These are phyloP conservation scores for Muntiacus muntjak DNA, from an alignment of 2,113 vertebrate genomes.

Conservation along the genomic window DNA sequence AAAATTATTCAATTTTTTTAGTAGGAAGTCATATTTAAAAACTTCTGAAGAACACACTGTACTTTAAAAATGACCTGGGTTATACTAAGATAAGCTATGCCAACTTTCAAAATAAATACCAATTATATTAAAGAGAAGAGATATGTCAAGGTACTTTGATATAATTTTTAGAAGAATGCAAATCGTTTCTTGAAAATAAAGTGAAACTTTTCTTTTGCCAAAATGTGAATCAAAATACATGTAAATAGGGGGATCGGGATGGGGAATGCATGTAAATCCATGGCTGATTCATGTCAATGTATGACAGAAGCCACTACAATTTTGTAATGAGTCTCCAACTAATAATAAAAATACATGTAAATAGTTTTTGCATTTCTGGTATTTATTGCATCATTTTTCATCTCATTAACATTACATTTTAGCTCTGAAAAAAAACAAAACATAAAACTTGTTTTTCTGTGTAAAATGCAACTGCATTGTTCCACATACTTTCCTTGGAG, in stretches of 20 bases:
- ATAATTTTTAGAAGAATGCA: background rate
- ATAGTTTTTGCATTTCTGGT: background rate
- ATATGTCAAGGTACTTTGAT: background rate
- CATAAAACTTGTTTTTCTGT: background rate
- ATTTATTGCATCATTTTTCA: background rate
- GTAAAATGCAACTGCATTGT: background rate
- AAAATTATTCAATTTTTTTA: background rate
- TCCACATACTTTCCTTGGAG: background rate
- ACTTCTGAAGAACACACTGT: background rate
- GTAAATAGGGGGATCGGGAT: background rate
- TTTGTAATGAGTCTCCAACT: too few species aligned
- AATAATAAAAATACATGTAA: background rate
- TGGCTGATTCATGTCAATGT: too few species aligned
- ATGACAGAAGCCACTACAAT: too few species aligned
- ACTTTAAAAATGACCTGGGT: background rate
- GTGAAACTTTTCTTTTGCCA: background rate
- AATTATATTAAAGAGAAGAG: background rate
- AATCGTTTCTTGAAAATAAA: background rate
- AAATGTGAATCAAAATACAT: background rate
- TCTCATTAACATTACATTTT: background rate
- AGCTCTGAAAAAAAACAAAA: background rate
- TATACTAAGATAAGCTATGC: background rate
- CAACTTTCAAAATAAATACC: background rate
- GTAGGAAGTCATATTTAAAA: background rate
- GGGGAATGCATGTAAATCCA: too few species aligned